Evolutionary conservation across 2,113 vertebrate species (phyloP), one percentile per base, ranked within the genome.

Genomic region (Rattus norvegicus): DNA sequence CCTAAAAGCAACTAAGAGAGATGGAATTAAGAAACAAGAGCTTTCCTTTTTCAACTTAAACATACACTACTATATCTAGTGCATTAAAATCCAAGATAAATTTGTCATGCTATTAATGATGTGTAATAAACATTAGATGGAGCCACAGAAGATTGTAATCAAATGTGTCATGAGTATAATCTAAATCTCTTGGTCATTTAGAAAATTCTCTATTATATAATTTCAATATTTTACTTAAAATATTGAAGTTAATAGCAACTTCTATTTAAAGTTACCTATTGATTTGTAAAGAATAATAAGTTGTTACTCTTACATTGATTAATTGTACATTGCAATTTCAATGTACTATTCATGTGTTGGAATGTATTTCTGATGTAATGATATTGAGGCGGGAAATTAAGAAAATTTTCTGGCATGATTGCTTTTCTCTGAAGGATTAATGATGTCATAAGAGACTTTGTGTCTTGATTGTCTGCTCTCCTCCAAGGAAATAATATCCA

Each of bases 41-140:
- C 1, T 90, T 49, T 88, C 61, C 3, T 87, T 95, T 93, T 79
- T 73, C 87, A 94, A 54, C 24, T 73, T 91, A 39, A 87, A 22
- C 77, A 26, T 56, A 33, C 7, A 13, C 24, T 12, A 72, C 20
- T 73, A 92, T 72, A 17, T 80, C 16, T 52, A 73, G 19, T 59
- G 11, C 59, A 52, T 49, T 63, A 70, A 96, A 1, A 20, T 80
- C 19, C 6, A 97, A 54, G 65, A 75, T 73, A 69, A 87, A 73
- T 95, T 94, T 61, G 0, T 28, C 80, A 49, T 54, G 12, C 1
- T 47, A 20, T 88, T 49, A 86, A 5, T 80, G 88, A 93, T 77
- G 24, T 69, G 47, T 59, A 77, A 77, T 85, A 91, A 16, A 12
- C 79, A 75, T 81, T 14, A 7, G 59, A 39, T 13, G 52, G 22